Evolutionary conservation across 1,140 invertebrate genomes (phyloP).

Genomic region (Chrysoperla carnea): DNA sequence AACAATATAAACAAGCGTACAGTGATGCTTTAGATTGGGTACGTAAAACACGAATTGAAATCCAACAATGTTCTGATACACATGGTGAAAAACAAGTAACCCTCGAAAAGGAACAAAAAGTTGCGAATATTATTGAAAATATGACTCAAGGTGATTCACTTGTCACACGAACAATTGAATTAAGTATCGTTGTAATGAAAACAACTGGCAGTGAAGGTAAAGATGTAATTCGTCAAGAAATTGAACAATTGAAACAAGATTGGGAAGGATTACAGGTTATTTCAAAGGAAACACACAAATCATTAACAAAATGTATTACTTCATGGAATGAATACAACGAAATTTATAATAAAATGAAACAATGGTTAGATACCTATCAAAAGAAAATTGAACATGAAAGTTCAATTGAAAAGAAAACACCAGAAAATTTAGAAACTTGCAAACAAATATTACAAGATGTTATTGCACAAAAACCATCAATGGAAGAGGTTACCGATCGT

Average conservation of each 20-base stretch:
- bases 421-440: slow-evolving; percentile 59
- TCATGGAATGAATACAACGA: slow-evolving; percentile 74
- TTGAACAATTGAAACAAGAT: slow-evolving; percentile 65
- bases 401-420: slow-evolving; percentile 59
- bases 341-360: slow-evolving; percentile 54
- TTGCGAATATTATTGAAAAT: slow-evolving; percentile 45
- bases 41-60: slow-evolving; percentile 59
- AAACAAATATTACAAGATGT: slow-evolving; percentile 60
- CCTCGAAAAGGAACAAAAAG: slow-evolving; percentile 50
- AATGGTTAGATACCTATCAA: slow-evolving; percentile 60
- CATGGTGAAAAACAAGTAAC: slow-evolving; percentile 65
- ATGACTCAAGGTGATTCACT: slow-evolving; percentile 52
- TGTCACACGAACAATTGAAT: slow-evolving; percentile 52
- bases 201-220: slow-evolving; percentile 76
- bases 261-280: slow-evolving; percentile 75
- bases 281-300: slow-evolving; percentile 58
- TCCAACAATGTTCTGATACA: slow-evolving; percentile 69
- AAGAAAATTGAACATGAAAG: slow-evolving; percentile 43
- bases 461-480: slow-evolving; percentile 48
- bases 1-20: slow-evolving; percentile 66
- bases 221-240: slow-evolving; percentile 67
- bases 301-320: slow-evolving; percentile 60
- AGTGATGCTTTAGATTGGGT: slow-evolving; percentile 76
- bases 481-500: slow-evolving; percentile 72
- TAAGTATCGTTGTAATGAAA: slow-evolving; percentile 59